These are phyloP conservation scores for Yoshiicerus persimilis DNA, from an alignment of 1,140 invertebrate species.

Conservation along the genomic window DNA sequence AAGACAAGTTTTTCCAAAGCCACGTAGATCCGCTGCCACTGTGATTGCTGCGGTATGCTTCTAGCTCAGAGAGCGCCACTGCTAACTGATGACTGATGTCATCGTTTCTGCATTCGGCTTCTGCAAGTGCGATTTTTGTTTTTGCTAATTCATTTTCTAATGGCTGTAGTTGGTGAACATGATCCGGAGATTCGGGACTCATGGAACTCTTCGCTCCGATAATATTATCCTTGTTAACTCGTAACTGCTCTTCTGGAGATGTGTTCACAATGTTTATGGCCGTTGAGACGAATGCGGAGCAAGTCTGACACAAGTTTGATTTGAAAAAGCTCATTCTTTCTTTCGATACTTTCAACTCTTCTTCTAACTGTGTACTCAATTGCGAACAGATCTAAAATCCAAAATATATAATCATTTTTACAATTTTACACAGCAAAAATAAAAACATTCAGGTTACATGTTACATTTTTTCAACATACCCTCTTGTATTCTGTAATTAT, in stretches of 20 bases:
- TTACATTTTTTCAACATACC: slow-evolving; percentile 54
- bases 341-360: slow-evolving; percentile 65
- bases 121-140: slow-evolving; percentile 93
- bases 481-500: slow-evolving; percentile 91
- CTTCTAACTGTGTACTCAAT: slow-evolving; percentile 70
- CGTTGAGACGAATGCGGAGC: slow-evolving; percentile 39
- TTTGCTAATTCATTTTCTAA: slow-evolving; percentile 93
- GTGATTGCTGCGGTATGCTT: slow-evolving; percentile 63
- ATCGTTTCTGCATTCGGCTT: slow-evolving; percentile 95
- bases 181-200: neutral
- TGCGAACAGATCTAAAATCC: slow-evolving; percentile 73
- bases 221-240: neutral
- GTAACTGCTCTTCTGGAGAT: neutral
- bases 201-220: neutral
- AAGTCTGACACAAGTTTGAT: slow-evolving; percentile 43
- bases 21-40: neutral
- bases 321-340: slow-evolving; percentile 45
- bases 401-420: neutral
- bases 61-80: slow-evolving; percentile 76
- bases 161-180: slow-evolving; percentile 69
- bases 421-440: neutral
- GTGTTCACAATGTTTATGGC: slow-evolving; percentile 32
- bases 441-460: neutral
- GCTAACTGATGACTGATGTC: slow-evolving; percentile 90
- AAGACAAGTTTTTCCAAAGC: slow-evolving; percentile 40